phyloP scores from a whole-genome alignment of 2,888 invertebrate species.

The Acleris holmiana region DNA sequence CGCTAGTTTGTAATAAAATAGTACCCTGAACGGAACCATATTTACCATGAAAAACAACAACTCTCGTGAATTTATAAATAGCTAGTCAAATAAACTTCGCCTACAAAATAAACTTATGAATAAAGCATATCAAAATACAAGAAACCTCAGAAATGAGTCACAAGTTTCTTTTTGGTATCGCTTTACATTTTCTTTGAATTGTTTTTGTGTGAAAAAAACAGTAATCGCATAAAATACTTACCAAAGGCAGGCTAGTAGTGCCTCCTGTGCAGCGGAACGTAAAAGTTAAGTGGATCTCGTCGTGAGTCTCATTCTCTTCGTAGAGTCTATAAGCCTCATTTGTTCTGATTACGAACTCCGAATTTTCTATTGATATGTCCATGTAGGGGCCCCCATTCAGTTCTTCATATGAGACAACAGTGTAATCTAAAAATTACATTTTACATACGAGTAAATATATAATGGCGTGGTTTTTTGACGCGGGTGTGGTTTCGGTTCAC shows the following conservation, averaged over 20 bases:
- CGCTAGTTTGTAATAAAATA: too few species aligned
- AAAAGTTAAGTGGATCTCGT: conserved; percentile 52
- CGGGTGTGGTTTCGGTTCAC: too few species aligned
- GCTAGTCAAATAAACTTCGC: too few species aligned
- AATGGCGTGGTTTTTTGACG: neutral
- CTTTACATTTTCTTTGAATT: too few species aligned
- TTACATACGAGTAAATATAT: neutral
- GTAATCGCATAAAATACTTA: conserved; percentile 46
- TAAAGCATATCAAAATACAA: too few species aligned
- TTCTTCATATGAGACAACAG: conserved; percentile 48
- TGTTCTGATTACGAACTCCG: conserved; percentile 55
- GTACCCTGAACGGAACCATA: too few species aligned
- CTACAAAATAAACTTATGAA: too few species aligned
- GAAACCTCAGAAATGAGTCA: too few species aligned
- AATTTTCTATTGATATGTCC: conserved; percentile 44
- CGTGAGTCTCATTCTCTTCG: conserved; percentile 64
- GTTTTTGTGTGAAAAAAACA: too few species aligned
- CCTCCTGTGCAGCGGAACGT: conserved; percentile 59
- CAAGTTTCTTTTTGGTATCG: too few species aligned
- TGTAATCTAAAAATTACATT: conserved; percentile 53
- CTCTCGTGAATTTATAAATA: too few species aligned
- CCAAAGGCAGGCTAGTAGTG: conserved; percentile 44
- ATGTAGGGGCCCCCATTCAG: conserved; percentile 61
- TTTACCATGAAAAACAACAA: too few species aligned
- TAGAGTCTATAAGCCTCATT: conserved; percentile 57